These are phyloP conservation scores for Enteromius viviparus DNA, from an alignment of 2,797 vertebrate species.

Conservation along the genomic window DNA sequence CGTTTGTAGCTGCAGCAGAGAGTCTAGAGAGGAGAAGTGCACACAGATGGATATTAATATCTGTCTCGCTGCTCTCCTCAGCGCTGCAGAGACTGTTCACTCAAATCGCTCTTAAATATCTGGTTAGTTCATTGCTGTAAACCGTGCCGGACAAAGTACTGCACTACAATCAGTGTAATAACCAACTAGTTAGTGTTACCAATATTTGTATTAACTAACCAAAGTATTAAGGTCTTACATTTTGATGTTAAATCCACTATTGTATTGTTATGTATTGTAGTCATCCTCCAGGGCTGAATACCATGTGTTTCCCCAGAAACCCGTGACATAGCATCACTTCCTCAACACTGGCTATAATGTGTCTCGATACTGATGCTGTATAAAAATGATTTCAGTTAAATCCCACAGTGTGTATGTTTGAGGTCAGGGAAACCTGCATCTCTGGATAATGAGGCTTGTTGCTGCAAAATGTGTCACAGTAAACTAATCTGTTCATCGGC, in stretches of 20 bases:
- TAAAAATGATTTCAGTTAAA: background rate
- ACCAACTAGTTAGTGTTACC: too few relatives aligned
- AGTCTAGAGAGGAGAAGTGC: constrained; percentile 42
- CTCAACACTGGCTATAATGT: too few relatives aligned
- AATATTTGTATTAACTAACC: too few relatives aligned
- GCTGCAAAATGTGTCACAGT: constrained; percentile 64
- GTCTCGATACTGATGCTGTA: background rate
- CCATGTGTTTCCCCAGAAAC: too few relatives aligned
- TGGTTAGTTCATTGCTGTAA: background rate
- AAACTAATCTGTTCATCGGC: constrained; percentile 60
- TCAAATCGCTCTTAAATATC: background rate
- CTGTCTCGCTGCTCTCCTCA: background rate
- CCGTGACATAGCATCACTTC: too few relatives aligned
- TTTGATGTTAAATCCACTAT: too few relatives aligned
- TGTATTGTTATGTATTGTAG: too few relatives aligned
- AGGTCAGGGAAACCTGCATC: constrained; percentile 72
- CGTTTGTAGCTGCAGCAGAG: constrained; percentile 26
- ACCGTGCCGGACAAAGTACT: too few relatives aligned
- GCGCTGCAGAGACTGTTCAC: background rate
- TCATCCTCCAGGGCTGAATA: too few relatives aligned
- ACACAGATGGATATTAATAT: constrained; percentile 31
- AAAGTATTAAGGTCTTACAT: too few relatives aligned
- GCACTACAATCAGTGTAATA: too few relatives aligned
- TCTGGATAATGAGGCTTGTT: constrained; percentile 67
- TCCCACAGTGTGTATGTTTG: constrained; percentile 60